Conservation (phyloP, 30 jellyfish, hydroid and myxozoan species). For the Turritopsis rubra region DNA sequence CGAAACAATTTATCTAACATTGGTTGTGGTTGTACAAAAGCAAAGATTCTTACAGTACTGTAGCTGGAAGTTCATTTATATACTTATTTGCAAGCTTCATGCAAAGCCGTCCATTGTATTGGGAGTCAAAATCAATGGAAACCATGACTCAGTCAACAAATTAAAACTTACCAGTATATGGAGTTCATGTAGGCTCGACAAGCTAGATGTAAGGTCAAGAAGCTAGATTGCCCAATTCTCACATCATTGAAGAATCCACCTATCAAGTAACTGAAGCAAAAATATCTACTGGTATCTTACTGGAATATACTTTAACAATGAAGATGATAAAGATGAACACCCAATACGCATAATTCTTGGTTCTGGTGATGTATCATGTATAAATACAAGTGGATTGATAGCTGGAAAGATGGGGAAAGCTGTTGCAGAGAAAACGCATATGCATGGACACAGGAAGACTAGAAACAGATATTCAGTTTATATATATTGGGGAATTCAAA, state of each 20-base stretch:
- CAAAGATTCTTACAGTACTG: slow-evolving; percentile 45
- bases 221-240: slow-evolving; percentile 33
- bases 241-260: slow-evolving; percentile 43
- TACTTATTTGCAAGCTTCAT: slow-evolving; percentile 24
- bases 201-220: slow-evolving; percentile 47
- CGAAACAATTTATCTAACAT: slow-evolving; percentile 29
- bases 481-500: too few species aligned
- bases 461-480: too few species aligned
- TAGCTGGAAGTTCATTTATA: slow-evolving; percentile 58
- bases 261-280: slow-evolving; percentile 25
- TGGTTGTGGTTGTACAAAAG: not conserved
- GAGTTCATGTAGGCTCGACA: slow-evolving; percentile 2
- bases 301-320: slow-evolving; percentile 43
- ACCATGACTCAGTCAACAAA: slow-evolving; percentile 39
- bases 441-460: slow-evolving; percentile 69
- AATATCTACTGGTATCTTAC: slow-evolving; percentile 40
- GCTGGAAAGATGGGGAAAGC: slow-evolving; percentile 45
- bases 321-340: slow-evolving; percentile 21
- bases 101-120: slow-evolving; percentile 11
- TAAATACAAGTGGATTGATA: slow-evolving; percentile 34
- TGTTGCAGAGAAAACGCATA: slow-evolving; percentile 49
- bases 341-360: slow-evolving; percentile 44
- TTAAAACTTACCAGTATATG: slow-evolving; percentile 29
- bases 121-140: slow-evolving; percentile 29
- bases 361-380: slow-evolving; percentile 39